Base-by-base conservation (phyloP, 2,888 invertebrate species). In the Meliscaeva auricollis region DNA sequence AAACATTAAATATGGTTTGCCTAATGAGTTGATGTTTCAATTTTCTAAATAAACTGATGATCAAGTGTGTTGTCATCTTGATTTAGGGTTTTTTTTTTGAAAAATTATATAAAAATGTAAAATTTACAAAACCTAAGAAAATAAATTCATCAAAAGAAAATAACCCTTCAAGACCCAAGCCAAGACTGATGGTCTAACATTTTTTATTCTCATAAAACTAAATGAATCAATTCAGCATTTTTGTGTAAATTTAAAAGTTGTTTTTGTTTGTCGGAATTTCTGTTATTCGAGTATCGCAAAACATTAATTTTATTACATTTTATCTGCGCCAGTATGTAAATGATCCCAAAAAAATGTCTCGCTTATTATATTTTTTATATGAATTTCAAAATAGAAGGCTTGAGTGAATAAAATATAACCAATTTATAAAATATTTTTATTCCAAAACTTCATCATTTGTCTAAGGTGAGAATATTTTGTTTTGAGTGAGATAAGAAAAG, bases 251-350 rank as follows among this genome's bases (percentile, higher is more conserved):
- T 22, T 35, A 50, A 50, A n/a, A 35, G 22, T 77, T 77, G 58
- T 9, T 41, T 54, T 73, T 81, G 69, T 81, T 35, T 68, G 76
- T 26, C 41, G 54, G 50, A 54, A 38, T 35, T 38, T 35, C 35
- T 62, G n/a, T 38, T 76, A 64, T 26, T 26, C 26, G 2, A 26
- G 26, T 82, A 81, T 82, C 77, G 87, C 87, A 54, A 87, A 82
- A 78, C 87, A 87, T 82, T 87, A 82, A 85, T 81, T 85, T 85
- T 81, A 85, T 81, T 73, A 81, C 62, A 76, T 58, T 80, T 81
- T 85, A 85, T 85, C 85, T 85, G 81, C 80, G 81, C 81, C 41
- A 73, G 30, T 81, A 85, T 85, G 81, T 56, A 85, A 85, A 85
- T 85, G 64, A 6, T 11, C 38, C 15, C 15, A 20, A 46, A 22